Percentiles rank a stretch among this genome's conserved stretches.
phyloP scores from a whole-genome alignment of 2,888 invertebrate species.

The Platycheirus albimanus region DNA sequence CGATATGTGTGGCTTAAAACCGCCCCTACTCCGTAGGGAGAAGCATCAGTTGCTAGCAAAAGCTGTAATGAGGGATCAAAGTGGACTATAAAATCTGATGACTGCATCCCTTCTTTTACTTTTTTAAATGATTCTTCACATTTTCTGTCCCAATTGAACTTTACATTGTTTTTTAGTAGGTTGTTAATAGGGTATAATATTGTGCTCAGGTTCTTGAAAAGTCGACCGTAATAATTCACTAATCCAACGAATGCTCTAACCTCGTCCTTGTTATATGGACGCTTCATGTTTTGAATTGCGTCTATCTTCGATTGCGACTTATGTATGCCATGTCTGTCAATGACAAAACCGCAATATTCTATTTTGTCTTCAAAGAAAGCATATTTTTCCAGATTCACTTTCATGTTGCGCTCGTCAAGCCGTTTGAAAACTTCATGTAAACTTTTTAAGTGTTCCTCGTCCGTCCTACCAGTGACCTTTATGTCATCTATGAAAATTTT shows the following conservation, averaged over 20 bases:
- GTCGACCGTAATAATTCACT: not conserved
- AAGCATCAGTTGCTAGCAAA: not conserved
- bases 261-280: not conserved
- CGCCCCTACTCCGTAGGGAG: not conserved
- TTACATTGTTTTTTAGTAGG: not conserved
- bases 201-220: slow-evolving; percentile 1
- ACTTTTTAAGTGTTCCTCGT: not conserved
- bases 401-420: not conserved
- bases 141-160: not conserved
- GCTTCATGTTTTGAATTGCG: slow-evolving; percentile 2
- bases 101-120: slow-evolving; percentile 11
- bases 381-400: slow-evolving; percentile 1
- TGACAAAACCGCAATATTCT: slow-evolving; percentile 2
- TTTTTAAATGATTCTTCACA: slow-evolving; percentile 7
- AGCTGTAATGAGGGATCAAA: not conserved
- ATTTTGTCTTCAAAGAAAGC: not conserved
- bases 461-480: slow-evolving; percentile 15
- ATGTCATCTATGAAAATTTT: slow-evolving; percentile 66
- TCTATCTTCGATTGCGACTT: not conserved
- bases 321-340: slow-evolving; percentile 1
- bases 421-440: slow-evolving; percentile 9
- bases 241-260: not conserved
- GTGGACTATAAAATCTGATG: not conserved
- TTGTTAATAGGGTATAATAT: slow-evolving; percentile 5
- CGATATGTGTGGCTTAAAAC: not conserved